phyloP scores from a whole-genome alignment of 2,113 vertebrate genomes.

The Limnothrissa miodon region DNA sequence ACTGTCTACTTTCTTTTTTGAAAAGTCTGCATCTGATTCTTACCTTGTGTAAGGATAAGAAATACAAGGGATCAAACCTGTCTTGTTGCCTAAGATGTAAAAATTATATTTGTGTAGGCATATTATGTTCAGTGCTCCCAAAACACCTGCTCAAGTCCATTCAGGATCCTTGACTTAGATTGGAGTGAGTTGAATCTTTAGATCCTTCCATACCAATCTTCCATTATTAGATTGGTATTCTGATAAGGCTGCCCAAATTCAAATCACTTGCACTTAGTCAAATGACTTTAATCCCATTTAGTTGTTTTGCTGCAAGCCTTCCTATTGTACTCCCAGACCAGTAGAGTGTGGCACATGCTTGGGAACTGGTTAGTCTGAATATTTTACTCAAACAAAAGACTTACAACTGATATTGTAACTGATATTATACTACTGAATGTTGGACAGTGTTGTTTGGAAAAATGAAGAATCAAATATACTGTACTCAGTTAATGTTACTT shows the following conservation, averaged over 20 bases:
- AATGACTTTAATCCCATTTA: constrained; percentile 49
- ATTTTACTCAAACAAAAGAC: background rate
- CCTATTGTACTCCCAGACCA: constrained; percentile 32
- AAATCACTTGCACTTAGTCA: constrained; percentile 55
- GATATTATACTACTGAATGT: no score
- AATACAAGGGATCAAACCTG: background rate
- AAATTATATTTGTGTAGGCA: background rate
- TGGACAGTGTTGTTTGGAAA: background rate
- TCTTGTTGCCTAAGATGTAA: no score
- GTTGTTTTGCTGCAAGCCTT: constrained; percentile 25
- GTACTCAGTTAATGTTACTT: background rate
- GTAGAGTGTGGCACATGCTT: no score
- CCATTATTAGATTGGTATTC: constrained; percentile 30
- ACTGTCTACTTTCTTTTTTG: background rate
- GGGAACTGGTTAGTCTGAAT: background rate
- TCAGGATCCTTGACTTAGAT: background rate
- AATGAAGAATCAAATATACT: background rate
- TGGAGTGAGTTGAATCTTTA: background rate
- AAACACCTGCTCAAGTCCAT: background rate
- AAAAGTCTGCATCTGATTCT: no score
- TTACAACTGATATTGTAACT: no score
- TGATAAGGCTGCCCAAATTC: constrained; percentile 49
- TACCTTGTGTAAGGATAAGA: background rate
- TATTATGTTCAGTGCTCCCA: background rate
- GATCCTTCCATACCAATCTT: constrained; percentile 22